Conservation (phyloP, 2,113 vertebrate species). For the Notarius quadriscutis region DNA sequence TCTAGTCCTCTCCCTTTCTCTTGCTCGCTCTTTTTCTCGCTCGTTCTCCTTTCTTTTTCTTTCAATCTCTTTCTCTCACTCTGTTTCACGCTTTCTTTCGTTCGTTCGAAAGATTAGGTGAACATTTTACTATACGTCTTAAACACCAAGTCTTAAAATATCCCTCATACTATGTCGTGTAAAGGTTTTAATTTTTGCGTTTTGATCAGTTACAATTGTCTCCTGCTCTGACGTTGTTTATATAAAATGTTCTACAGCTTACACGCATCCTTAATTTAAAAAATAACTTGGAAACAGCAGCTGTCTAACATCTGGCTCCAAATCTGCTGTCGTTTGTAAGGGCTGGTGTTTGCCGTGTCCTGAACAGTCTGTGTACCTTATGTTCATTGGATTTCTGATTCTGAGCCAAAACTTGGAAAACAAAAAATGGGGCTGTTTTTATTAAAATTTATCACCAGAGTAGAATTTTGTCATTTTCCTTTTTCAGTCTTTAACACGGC, state of each 20-base stretch:
- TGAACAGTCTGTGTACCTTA: background rate
- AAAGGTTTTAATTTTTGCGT: background rate
- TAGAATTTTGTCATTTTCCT: too few species aligned
- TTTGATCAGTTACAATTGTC: background rate
- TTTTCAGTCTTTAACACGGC: too few species aligned
- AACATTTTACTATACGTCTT: background rate
- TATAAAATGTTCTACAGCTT: background rate
- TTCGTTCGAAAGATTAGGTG: background rate
- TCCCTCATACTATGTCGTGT: background rate
- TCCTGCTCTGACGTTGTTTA: background rate
- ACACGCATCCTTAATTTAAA: background rate
- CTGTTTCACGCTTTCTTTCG: too few species aligned
- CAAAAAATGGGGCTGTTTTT: too few species aligned
- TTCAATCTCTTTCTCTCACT: background rate
- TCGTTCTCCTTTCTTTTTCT: background rate
- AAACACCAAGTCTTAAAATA: background rate
- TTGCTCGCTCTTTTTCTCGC: too few species aligned
- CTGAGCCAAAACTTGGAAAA: too few species aligned
- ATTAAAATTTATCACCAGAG: too few species aligned
- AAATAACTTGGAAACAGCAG: background rate
- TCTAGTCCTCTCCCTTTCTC: background rate
- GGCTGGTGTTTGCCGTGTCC: background rate
- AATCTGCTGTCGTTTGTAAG: background rate
- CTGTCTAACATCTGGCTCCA: conserved; percentile 8
- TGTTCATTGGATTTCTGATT: too few species aligned